These are phyloP conservation scores for Rousettus leschenaultii DNA, from an alignment of 2,113 vertebrate species.

Conservation along the genomic window DNA sequence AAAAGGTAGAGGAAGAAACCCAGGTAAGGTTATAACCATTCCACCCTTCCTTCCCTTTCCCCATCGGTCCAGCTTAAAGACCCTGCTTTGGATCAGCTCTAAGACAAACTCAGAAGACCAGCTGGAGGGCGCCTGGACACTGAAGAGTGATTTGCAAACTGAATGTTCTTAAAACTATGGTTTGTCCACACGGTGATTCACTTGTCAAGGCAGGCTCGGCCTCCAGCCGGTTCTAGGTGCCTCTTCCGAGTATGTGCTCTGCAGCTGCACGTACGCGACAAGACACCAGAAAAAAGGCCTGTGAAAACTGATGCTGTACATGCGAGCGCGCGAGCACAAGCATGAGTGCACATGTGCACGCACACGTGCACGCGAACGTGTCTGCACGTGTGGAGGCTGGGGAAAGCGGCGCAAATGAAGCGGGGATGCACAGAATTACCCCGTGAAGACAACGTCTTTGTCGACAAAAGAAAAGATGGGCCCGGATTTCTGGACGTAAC, in stretches of 20 bases:
- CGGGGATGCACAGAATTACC: neutral
- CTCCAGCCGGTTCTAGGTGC: neutral
- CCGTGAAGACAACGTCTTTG: neutral
- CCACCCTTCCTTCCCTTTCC: neutral
- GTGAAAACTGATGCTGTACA: neutral
- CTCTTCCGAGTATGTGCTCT: neutral
- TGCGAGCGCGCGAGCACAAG: neutral
- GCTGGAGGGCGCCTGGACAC: neutral
- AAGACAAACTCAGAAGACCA: conserved; percentile 6
- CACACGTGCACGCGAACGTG: neutral
- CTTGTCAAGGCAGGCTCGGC: neutral
- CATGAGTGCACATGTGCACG: neutral
- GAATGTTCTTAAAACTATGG: neutral
- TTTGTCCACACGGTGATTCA: neutral
- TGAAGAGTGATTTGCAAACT: neutral
- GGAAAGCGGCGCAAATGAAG: neutral
- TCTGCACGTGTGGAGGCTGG: too few relatives aligned
- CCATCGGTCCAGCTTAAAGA: neutral
- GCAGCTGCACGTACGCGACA: neutral
- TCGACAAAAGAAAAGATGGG: neutral
- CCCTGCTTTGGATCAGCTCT: neutral
- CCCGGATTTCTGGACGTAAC: neutral
- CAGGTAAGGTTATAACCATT: neutral
- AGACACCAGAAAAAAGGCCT: neutral
- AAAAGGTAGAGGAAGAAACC: neutral